Evolutionary conservation across 2,113 vertebrate species (phyloP), one percentile per base, ranked within the genome.

Genomic region (Etia nguti): DNA sequence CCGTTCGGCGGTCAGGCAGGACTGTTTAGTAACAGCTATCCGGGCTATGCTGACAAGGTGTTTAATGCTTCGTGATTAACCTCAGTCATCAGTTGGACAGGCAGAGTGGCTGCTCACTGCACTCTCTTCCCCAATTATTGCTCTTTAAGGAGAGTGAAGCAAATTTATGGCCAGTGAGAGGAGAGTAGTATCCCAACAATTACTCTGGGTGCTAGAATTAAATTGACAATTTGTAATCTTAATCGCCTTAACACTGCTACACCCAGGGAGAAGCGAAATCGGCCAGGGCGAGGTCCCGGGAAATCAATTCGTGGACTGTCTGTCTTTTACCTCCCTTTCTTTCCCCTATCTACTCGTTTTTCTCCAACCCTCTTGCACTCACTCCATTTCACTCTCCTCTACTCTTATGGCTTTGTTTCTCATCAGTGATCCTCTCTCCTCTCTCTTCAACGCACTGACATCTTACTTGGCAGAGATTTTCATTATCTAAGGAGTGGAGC

Each of bases 181-280:
- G 81, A 92, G 84, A 88, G 86, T 41, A 48, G 93, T 88, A 93
- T 91, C 84, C 89, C 88, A 93, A 94, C 94, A 94, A 93, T 95
- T 94, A 95, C 80, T 57, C 79, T 5, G 55, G 88, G 38, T 22
- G 16, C 91, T 83, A 87, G 93, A 93, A 94, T 95, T 94, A 95
- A 95, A 95, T 87, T 90, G 94, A 95, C 93, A 91, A 95, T 95
- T 94, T 95, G 94, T 96, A 95, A 95, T 95, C 93, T 92, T 94
- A 95, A 95, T 95, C 81, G 80, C 84, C 73, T 91, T 92, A 92
- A 91, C 79, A 80, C 70, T 94, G 84, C 86, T 65, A 88, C 59
- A 92, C 88, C 86, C 90, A 81, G 89, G 73, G 84, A 90, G 83
- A 91, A 80, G 88, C 77, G 87, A 93, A 95, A 96, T 95, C 92